Evolutionary conservation across 2,888 invertebrate species (phyloP).

Genomic region (Clistopyga incitator): DNA sequence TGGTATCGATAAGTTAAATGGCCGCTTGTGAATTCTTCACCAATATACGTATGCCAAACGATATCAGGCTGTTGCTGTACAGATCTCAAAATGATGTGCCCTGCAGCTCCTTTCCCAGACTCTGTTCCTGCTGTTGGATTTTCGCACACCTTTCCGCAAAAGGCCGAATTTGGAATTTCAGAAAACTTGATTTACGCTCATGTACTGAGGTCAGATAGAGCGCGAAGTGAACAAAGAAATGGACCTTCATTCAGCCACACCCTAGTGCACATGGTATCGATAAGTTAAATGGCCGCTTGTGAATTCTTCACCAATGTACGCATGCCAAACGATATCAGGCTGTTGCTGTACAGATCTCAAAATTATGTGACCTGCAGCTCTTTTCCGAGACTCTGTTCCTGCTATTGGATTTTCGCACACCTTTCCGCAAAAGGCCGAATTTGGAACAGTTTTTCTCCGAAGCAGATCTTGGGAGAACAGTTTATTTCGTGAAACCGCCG

Average conservation of each 20-base stretch:
- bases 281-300: slow-evolving; percentile 30
- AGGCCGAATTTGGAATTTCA: not conserved
- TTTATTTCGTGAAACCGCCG: slow-evolving; percentile 26
- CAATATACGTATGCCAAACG: not conserved
- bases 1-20: slow-evolving; percentile 41
- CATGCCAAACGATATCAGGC: not conserved
- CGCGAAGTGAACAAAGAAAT: too few species aligned
- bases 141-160: not conserved
- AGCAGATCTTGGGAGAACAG: slow-evolving; percentile 31
- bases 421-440: not conserved
- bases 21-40: not conserved
- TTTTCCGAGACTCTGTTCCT: not conserved
- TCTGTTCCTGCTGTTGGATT: not conserved
- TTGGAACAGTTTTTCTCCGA: not conserved
- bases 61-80: not conserved
- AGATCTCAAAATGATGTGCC: not conserved
- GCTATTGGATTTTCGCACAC: not conserved
- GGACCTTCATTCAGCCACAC: too few species aligned
- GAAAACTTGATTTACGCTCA: too few species aligned
- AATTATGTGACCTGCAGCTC: slow-evolving; percentile 3
- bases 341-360: not conserved
- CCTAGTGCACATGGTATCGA: too few species aligned
- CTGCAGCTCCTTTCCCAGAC: not conserved
- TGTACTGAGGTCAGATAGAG: too few species aligned
- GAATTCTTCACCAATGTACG: not conserved